Conservation (phyloP, 2,797 vertebrate species). For the Peromyscus nudipes region DNA sequence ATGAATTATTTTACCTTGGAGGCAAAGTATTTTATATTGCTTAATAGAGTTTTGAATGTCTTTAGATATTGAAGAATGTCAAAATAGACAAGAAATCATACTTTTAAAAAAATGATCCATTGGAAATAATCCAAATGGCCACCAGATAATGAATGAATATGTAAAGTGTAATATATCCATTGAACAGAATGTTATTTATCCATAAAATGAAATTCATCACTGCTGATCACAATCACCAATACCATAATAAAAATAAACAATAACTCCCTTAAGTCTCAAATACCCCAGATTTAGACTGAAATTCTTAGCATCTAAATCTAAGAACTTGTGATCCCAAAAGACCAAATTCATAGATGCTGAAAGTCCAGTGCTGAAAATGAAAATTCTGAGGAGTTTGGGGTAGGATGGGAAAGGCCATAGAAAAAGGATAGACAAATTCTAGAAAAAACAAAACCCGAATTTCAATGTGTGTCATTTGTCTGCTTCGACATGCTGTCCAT, state of each 20-base stretch:
- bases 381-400: neutral
- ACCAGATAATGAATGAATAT: neutral
- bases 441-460: neutral
- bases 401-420: neutral
- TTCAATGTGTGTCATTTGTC: neutral
- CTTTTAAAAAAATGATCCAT: neutral
- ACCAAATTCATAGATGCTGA: neutral
- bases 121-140: conserved; percentile 1
- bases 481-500: neutral
- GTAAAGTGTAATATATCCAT: neutral
- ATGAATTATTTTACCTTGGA: conserved; percentile 34
- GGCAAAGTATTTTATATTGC: neutral
- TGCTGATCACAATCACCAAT: neutral
- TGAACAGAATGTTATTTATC: neutral
- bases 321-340: neutral
- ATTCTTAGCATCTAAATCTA: neutral
- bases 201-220: neutral
- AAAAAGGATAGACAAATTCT: neutral
- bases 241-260: neutral
- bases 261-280: neutral
- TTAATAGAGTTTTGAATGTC: neutral
- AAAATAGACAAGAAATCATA: conserved; percentile 19
- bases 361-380: neutral
- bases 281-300: neutral
- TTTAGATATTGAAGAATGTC: conserved; percentile 37